Percentiles rank a stretch among this genome's conserved stretches.
phyloP scores from a whole-genome alignment of 2,888 invertebrate species.

The Yponomeuta evonymella region DNA sequence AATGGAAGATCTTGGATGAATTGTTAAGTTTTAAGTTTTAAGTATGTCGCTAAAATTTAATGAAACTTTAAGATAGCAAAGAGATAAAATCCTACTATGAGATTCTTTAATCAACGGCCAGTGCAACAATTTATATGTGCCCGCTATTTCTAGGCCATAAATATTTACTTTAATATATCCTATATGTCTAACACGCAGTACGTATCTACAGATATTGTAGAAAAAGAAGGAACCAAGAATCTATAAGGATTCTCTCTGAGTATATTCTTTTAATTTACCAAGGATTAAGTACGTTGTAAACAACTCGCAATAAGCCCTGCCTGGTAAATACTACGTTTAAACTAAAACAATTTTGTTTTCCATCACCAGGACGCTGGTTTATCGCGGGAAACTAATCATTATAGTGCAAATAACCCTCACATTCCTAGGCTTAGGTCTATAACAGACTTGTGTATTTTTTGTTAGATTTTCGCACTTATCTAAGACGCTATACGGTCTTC shows the following conservation, averaged over 20 bases:
- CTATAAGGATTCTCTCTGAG: not conserved
- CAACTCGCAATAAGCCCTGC: not conserved
- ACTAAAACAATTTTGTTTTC: conserved; percentile 2
- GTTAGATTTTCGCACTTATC: not conserved
- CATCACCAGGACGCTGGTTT: conserved; percentile 1
- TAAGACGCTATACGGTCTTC: not conserved
- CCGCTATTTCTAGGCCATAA: no score
- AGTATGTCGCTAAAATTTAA: no score
- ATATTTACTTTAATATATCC: no score
- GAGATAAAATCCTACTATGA: no score
- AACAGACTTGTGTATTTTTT: not conserved
- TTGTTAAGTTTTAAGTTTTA: no score
- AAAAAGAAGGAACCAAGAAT: no score
- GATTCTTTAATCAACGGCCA: no score
- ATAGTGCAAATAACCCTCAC: conserved; percentile 17
- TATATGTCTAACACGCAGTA: no score
- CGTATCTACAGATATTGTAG: no score
- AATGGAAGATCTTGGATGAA: no score
- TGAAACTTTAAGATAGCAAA: no score
- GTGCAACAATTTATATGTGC: no score
- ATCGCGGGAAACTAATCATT: conserved; percentile 2
- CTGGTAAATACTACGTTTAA: not conserved
- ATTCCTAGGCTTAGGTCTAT: not conserved
- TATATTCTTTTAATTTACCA: not conserved
- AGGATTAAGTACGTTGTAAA: not conserved